phyloP scores from a whole-genome alignment of 2,888 invertebrate species.

The Parascotia fuliginaria region DNA sequence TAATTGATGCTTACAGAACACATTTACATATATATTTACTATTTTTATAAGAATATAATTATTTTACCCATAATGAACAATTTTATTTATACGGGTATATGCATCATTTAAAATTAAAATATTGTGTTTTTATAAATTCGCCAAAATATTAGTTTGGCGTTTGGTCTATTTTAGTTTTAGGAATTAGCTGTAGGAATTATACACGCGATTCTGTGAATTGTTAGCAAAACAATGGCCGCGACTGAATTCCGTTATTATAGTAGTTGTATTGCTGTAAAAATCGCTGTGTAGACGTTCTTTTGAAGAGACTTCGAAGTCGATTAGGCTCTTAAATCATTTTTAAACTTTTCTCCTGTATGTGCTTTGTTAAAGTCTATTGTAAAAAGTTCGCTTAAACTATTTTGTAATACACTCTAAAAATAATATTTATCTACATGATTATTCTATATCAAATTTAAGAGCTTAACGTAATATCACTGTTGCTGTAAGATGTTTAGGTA shows the following conservation, averaged over 20 bases:
- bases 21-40: no score
- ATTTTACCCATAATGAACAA: no score
- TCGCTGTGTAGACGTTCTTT: neutral
- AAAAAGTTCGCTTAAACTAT: slow-evolving; percentile 24
- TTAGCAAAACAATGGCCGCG: no score
- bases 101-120: no score
- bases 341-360: slow-evolving; percentile 10
- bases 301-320: neutral
- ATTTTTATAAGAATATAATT: no score
- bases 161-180: no score
- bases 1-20: no score
- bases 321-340: neutral
- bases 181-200: no score
- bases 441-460: slow-evolving; percentile 37
- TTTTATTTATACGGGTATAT: no score
- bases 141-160: no score
- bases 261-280: neutral
- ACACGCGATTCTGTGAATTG: no score
- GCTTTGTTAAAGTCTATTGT: slow-evolving; percentile 22
- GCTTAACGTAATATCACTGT: slow-evolving; percentile 44
- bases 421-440: slow-evolving; percentile 9
- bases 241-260: neutral
- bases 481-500: slow-evolving; percentile 26
- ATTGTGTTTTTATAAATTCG: no score
- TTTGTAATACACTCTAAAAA: slow-evolving; percentile 11